phyloP scores from a whole-genome alignment of 2,888 invertebrate genomes.

The Platycnemis pennipes region DNA sequence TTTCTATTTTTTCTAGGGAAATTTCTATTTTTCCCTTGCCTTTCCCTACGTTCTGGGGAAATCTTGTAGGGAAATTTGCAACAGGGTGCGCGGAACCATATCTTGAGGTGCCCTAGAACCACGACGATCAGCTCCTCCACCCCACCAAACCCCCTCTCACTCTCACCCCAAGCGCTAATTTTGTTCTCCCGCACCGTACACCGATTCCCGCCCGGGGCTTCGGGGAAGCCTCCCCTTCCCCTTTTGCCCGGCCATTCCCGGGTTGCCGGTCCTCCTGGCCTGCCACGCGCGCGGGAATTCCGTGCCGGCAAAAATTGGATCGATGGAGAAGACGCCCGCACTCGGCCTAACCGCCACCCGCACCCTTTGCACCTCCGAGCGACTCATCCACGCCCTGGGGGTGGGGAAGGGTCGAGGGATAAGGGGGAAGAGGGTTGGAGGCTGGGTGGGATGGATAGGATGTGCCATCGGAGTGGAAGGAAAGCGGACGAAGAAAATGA shows the following conservation, averaged over 20 bases:
- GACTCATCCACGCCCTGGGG: background rate
- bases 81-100: too few relatives aligned
- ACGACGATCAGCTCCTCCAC: background rate
- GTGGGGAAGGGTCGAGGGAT: background rate
- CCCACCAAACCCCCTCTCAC: background rate
- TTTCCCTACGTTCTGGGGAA: too few relatives aligned
- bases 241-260: too few relatives aligned
- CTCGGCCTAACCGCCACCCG: background rate
- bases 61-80: too few relatives aligned
- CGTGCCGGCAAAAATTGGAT: constrained; percentile 14
- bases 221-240: too few relatives aligned
- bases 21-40: too few relatives aligned
- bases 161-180: background rate
- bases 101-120: too few relatives aligned
- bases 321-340: background rate
- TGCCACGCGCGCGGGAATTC: constrained; percentile 12
- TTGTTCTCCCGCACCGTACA: too few relatives aligned
- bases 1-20: too few relatives aligned
- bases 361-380: background rate
- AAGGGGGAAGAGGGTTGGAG: background rate
- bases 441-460: background rate
- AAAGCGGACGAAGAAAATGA: background rate
- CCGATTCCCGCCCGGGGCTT: too few relatives aligned
- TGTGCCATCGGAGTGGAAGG: background rate
- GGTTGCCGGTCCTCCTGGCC: background rate